These are phyloP conservation scores for Pipistrellus nathusii DNA, from an alignment of 2,797 vertebrate species.

Conservation along the genomic window DNA sequence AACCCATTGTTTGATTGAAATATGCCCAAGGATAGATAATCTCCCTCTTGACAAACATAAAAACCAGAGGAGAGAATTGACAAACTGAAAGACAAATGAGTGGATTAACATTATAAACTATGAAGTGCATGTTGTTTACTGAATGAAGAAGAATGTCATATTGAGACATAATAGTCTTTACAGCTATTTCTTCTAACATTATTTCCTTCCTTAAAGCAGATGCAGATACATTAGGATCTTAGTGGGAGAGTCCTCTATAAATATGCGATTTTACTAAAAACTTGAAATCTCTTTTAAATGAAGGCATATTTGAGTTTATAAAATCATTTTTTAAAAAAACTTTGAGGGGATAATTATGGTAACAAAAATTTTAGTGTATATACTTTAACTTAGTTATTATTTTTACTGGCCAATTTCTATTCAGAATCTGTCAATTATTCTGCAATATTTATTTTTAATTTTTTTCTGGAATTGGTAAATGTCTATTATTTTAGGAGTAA, in stretches of 20 bases:
- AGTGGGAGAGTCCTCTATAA: neutral
- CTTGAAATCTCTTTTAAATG: constrained; percentile 23
- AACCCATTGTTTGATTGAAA: constrained; percentile 49
- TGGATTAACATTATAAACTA: neutral
- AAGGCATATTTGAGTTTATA: neutral
- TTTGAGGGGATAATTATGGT: neutral
- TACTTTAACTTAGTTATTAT: constrained; percentile 33
- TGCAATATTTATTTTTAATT: constrained; percentile 20
- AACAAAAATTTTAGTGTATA: neutral
- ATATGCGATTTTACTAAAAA: constrained; percentile 18
- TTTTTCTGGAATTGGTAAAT: constrained; percentile 44
- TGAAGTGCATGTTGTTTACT: neutral
- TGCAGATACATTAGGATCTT: neutral
- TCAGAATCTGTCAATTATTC: neutral
- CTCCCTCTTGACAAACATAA: neutral
- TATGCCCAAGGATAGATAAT: neutral
- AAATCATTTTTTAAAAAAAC: constrained; percentile 29
- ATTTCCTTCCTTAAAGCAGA: neutral
- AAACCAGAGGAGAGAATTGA: neutral
- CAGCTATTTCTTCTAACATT: neutral
- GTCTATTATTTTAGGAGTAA: constrained; percentile 34
- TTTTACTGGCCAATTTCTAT: neutral
- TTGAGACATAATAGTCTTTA: constrained; percentile 16
- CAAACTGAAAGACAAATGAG: neutral
- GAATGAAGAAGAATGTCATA: neutral